phyloP scores from a whole-genome alignment of 2,797 vertebrate species.

The Pseudocheirus occidentalis region DNA sequence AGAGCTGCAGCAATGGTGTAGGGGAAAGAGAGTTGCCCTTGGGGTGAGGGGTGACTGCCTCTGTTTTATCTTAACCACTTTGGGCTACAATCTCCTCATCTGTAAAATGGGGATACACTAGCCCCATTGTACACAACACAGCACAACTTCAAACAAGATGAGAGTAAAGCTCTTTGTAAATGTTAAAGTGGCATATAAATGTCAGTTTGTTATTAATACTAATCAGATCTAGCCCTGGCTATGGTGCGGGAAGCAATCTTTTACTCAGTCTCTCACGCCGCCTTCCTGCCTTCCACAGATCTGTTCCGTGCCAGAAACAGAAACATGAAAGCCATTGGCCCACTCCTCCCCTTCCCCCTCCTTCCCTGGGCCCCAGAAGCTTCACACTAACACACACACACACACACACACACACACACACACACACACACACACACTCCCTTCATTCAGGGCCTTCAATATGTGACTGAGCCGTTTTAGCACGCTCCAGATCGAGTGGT shows the following conservation, averaged over 20 bases:
- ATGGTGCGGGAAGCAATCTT: background rate
- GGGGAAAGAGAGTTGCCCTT: background rate
- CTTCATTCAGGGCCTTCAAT: conserved; percentile 80
- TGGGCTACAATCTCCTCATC: background rate
- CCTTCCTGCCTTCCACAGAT: conserved; percentile 48
- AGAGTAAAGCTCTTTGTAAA: background rate
- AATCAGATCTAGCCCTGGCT: background rate
- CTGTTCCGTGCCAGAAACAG: conserved; percentile 71
- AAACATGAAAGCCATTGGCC: conserved; percentile 59
- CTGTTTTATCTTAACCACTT: background rate
- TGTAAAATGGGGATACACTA: background rate
- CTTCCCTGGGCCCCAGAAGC: conserved; percentile 63
- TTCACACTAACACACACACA: conserved; percentile 68
- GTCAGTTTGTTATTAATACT: background rate
- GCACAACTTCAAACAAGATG: background rate
- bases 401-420: conserved; percentile 80
- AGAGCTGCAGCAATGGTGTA: background rate
- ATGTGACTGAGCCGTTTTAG: conserved; percentile 79
- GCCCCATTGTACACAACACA: background rate
- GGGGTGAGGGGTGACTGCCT: background rate
- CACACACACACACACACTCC: conserved; percentile 76
- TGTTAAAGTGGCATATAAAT: background rate
- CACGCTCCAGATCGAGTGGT: conserved; percentile 76
- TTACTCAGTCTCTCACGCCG: background rate
- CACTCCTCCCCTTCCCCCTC: conserved; percentile 63